A percentile compares a stretch with the other conserved stretches of the same genome.
phyloP scores from a whole-genome alignment of 2,797 vertebrate species.

The Gephyroberyx darwinii region DNA sequence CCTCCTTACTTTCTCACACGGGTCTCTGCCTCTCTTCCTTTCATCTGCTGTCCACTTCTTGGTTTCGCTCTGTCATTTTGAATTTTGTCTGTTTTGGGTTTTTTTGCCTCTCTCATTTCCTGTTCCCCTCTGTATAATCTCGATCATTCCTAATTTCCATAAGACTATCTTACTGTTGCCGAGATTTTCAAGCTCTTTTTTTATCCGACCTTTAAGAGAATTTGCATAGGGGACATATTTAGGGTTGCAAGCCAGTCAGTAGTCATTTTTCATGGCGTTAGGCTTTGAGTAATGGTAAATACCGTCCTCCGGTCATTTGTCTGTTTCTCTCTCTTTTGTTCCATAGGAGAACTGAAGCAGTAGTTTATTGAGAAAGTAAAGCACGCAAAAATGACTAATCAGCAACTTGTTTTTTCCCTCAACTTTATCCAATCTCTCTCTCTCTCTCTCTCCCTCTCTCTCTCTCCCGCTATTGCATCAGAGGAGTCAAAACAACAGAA shows the following conservation, averaged over 20 bases:
- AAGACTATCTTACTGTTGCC: slow-evolving; percentile 74
- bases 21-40: slow-evolving; percentile 57
- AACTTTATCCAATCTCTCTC: slow-evolving; percentile 60
- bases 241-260: slow-evolving; percentile 77
- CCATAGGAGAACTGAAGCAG: slow-evolving; percentile 51
- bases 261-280: slow-evolving; percentile 81
- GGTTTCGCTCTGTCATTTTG: slow-evolving; percentile 79
- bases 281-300: slow-evolving; percentile 83
- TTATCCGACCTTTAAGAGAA: slow-evolving; percentile 83
- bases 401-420: slow-evolving; percentile 70
- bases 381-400: slow-evolving; percentile 70
- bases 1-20: slow-evolving; percentile 65
- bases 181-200: slow-evolving; percentile 67
- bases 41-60: slow-evolving; percentile 77
- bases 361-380: slow-evolving; percentile 65
- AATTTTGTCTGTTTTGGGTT: slow-evolving; percentile 52
- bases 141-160: slow-evolving; percentile 75
- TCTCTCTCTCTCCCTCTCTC: slow-evolving; percentile 33
- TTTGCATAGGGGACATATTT: slow-evolving; percentile 84
- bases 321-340: slow-evolving; percentile 73
- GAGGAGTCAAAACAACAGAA: slow-evolving; percentile 70
- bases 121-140: slow-evolving; percentile 65
- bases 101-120: slow-evolving; percentile 68
- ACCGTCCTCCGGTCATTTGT: slow-evolving; percentile 77
- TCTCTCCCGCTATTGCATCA: slow-evolving; percentile 59